Base-by-base conservation (phyloP, 1,140 invertebrate species). In the Agraylea sexmaculata region DNA sequence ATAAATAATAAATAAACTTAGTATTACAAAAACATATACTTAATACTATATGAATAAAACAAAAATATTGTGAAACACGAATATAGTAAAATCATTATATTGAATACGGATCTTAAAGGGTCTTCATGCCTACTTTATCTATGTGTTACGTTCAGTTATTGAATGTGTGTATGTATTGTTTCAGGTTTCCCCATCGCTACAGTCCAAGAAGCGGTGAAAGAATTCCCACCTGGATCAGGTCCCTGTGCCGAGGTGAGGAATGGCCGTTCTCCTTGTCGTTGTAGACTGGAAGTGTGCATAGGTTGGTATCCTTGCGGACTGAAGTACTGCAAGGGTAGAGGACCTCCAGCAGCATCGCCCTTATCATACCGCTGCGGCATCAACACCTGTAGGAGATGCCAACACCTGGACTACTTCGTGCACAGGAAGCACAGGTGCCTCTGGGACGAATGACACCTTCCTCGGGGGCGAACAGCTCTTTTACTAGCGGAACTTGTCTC, bases 371-470 rank as follows among this genome's bases (percentile, higher is more conserved):
- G 87, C 15, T 93, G 88, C 63, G 88, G 88, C 40, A 93, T 93
- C 52, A 86, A 88, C 62, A 91, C 88, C 6, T 93, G 88, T 61
- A 74, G 78, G 53, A 80, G 83, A 59, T 89, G 85, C 64, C 74
- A 80, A 52, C 74, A 77, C 51, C 91, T 87, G 62, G 72, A 76
- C 27, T 89, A 87, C 63, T 79, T 77, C 56, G 82, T 83, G 17
- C 70, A 73, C 44, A 76, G 83, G 59, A 88, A 87, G 62, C 76
- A 83, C 51, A 73, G 79, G 52, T 92, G 88, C 66, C 64, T 90
- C 37, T 90, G 85, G 85, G 85, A 90, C 62, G 80, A 83, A 78
- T 83, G 77, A 81, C 73, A 42, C 47, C n/a, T n/a, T n/a, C n/a
- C n/a, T n/a, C n/a, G n/a, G n/a, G n/a, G n/a, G n/a, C n/a, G n/a